Conservation (phyloP, 2,888 invertebrate species). For the Xylocampa areola region DNA sequence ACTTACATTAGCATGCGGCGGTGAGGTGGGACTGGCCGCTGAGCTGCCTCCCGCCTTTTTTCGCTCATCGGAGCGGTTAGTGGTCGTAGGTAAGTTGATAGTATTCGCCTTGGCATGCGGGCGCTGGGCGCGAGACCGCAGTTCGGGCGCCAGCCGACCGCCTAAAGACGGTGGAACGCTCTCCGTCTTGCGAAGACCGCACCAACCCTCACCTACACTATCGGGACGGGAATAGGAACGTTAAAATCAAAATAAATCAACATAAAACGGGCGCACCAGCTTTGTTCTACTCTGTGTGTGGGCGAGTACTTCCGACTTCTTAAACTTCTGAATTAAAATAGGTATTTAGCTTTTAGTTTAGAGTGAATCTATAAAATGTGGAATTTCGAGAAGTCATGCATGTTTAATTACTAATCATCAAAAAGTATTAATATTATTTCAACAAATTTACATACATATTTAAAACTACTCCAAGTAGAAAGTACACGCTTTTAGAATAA, state of each 20-base stretch:
- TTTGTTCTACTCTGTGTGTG: slow-evolving; percentile 42
- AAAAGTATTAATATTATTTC: no score
- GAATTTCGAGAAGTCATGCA: no score
- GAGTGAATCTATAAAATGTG: background rate
- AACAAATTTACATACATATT: no score
- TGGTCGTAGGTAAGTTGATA: slow-evolving; percentile 89
- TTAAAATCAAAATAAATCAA: slow-evolving; percentile 71
- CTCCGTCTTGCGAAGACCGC: slow-evolving; percentile 83
- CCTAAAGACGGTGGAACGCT: slow-evolving; percentile 83
- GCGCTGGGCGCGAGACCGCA: slow-evolving; percentile 78
- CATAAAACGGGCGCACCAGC: slow-evolving; percentile 75
- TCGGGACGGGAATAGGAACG: slow-evolving; percentile 74
- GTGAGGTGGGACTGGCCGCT: slow-evolving; percentile 80
- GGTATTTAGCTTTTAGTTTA: background rate
- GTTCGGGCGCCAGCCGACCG: slow-evolving; percentile 75
- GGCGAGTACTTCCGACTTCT: slow-evolving; percentile 40
- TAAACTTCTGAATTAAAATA: background rate
- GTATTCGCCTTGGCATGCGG: slow-evolving; percentile 89
- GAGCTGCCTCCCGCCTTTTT: slow-evolving; percentile 69
- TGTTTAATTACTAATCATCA: no score
- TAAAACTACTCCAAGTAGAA: slow-evolving; percentile 33
- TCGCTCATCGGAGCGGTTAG: slow-evolving; percentile 72
- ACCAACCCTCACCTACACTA: slow-evolving; percentile 81
- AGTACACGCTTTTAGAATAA: slow-evolving; percentile 29
- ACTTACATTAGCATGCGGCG: slow-evolving; percentile 84